phyloP scores from a whole-genome alignment of 2,113 vertebrate species.

The Galemys pyrenaicus region DNA sequence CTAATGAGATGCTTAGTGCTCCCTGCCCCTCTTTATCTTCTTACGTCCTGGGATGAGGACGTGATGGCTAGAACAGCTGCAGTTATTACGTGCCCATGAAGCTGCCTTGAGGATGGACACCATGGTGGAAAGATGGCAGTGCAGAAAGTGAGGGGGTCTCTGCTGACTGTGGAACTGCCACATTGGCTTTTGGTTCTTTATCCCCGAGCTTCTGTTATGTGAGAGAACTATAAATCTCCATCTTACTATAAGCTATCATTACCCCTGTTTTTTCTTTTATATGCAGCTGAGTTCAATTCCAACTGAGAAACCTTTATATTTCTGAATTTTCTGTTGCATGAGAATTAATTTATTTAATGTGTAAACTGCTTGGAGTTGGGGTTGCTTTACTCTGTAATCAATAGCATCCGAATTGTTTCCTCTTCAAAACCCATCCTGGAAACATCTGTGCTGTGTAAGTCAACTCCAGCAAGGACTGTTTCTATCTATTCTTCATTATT shows the following conservation, averaged over 20 bases:
- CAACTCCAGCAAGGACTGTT: not conserved
- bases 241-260: not conserved
- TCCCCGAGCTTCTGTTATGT: not conserved
- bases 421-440: conserved; percentile 16
- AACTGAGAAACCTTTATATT: conserved; percentile 17
- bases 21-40: not conserved
- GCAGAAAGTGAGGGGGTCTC: not conserved
- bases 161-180: not conserved
- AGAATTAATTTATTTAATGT: conserved; percentile 46
- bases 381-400: not conserved
- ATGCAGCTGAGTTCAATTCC: not conserved
- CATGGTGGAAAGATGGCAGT: not conserved
- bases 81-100: not conserved
- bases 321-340: conserved; percentile 46
- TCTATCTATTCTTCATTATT: not conserved
- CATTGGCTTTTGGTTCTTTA: not conserved
- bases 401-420: not conserved
- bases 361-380: not conserved
- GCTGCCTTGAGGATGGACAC: not conserved
- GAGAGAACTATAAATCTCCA: not conserved
- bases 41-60: not conserved
- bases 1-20: not conserved
- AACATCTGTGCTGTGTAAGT: not conserved
- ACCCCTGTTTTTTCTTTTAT: conserved; percentile 24
- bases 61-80: not conserved